Evolutionary conservation across 2,797 vertebrate genomes (phyloP).

Genomic region (Parambassis ranga): DNA sequence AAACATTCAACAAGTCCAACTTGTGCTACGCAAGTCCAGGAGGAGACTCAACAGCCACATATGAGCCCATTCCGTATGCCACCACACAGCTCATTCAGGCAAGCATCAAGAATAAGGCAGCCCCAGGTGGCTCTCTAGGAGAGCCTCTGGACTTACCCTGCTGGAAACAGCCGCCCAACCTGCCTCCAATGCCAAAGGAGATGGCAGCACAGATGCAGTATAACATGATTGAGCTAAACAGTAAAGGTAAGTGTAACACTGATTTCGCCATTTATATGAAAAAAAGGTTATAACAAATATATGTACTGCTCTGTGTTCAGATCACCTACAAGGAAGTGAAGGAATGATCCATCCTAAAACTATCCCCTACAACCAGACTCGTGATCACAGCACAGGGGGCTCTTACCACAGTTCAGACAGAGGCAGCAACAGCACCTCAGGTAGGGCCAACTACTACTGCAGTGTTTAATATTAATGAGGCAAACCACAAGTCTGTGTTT

Average conservation of each 20-base stretch:
- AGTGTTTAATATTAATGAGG: conserved; percentile 21
- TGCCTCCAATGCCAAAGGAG: conserved; percentile 86
- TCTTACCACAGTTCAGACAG: conserved; percentile 94
- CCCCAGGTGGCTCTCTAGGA: conserved; percentile 77
- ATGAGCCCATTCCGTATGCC: conserved; percentile 91
- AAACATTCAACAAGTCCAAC: conserved; percentile 93
- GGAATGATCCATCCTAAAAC: conserved; percentile 80
- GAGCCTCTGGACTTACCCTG: conserved; percentile 82
- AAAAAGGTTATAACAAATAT: not conserved
- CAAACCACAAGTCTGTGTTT: conserved; percentile 12
- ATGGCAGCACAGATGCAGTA: conserved; percentile 86
- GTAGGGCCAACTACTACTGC: conserved; percentile 68
- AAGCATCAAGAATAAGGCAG: conserved; percentile 79
- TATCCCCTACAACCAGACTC: conserved; percentile 86
- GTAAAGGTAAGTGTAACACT: conserved; percentile 83
- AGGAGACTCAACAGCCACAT: conserved; percentile 71
- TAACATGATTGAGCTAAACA: conserved; percentile 91
- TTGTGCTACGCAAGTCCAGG: conserved; percentile 88
- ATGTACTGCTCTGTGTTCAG: conserved; percentile 31
- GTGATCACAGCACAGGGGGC: conserved; percentile 88
- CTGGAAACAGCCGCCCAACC: conserved; percentile 88
- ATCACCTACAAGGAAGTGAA: conserved; percentile 83
- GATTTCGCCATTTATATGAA: not conserved
- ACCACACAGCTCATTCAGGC: conserved; percentile 96
- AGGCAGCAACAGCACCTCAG: conserved; percentile 90